phyloP scores from a whole-genome alignment of 2,888 invertebrate species.

The Plebejus anna region DNA sequence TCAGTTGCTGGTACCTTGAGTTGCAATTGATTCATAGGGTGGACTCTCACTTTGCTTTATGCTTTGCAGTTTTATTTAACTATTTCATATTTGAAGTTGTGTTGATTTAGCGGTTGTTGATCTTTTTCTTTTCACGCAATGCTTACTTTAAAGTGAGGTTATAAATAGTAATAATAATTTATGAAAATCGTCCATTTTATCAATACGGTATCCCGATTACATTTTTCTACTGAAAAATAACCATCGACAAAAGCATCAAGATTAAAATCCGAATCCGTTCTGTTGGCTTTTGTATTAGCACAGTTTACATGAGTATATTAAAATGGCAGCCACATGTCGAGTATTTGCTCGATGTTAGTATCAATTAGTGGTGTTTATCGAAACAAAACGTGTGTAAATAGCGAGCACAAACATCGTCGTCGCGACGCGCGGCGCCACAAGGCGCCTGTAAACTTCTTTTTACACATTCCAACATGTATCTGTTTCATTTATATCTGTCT shows the following conservation, averaged over 20 bases:
- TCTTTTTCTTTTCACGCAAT: too few species aligned
- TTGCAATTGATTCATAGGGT: slow-evolving; percentile 33
- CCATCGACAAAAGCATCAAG: neutral
- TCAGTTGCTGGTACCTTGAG: slow-evolving; percentile 37
- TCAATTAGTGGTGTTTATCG: slow-evolving; percentile 57
- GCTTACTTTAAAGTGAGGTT: too few species aligned
- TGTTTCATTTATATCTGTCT: neutral
- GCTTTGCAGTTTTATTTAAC: neutral
- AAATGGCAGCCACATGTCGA: slow-evolving; percentile 4
- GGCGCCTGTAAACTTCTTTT: slow-evolving; percentile 40
- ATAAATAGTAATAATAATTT: neutral
- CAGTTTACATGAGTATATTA: neutral
- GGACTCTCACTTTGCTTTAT: neutral
- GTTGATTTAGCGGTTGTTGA: too few species aligned
- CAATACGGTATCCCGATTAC: too few species aligned
- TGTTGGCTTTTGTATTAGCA: neutral
- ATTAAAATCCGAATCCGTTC: neutral
- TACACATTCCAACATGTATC: slow-evolving; percentile 30
- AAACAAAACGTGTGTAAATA: slow-evolving; percentile 68
- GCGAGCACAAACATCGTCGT: slow-evolving; percentile 68
- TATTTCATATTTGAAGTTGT: too few species aligned
- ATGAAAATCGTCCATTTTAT: too few species aligned
- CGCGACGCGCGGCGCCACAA: slow-evolving; percentile 52
- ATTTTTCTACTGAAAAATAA: neutral
- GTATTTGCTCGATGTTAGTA: slow-evolving; percentile 32